phyloP scores from a whole-genome alignment of 1,140 invertebrate genomes.

The Lordiphosa clarofinis region DNA sequence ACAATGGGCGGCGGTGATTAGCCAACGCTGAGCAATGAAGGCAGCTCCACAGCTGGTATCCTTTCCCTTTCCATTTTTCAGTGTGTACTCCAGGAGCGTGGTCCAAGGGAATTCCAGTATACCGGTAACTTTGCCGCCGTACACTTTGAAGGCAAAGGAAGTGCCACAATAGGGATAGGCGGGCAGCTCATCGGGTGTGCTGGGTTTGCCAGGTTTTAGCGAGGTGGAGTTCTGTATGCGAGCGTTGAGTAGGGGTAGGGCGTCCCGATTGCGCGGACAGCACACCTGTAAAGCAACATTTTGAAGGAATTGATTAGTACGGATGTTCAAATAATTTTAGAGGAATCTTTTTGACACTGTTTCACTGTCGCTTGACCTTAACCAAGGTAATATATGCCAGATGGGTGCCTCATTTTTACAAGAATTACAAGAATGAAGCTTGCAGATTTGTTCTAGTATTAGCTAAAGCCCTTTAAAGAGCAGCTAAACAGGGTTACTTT shows the following conservation, averaged over 20 bases:
- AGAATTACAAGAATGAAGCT: too few species aligned
- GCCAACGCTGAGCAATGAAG: conserved; percentile 81
- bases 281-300: conserved; percentile 24
- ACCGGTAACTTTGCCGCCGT: conserved; percentile 30
- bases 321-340: too few species aligned
- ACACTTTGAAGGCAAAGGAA: conserved; percentile 29
- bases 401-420: too few species aligned
- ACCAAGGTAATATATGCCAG: too few species aligned
- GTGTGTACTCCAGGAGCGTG: conserved; percentile 43
- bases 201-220: background rate
- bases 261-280: conserved; percentile 41
- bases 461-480: too few species aligned
- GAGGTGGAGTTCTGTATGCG: conserved; percentile 17
- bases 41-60: conserved; percentile 81
- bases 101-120: conserved; percentile 65
- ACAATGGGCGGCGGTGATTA: conserved; percentile 82
- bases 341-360: too few species aligned
- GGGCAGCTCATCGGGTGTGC: conserved; percentile 26
- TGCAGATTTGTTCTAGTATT: too few species aligned
- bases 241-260: conserved; percentile 18
- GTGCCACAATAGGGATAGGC: conserved; percentile 51
- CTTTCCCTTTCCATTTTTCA: background rate
- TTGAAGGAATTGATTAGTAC: too few species aligned
- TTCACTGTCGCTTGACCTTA: too few species aligned
- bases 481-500: too few species aligned